Conservation (phyloP, 2,113 vertebrate species). For the Orcinus orca region DNA sequence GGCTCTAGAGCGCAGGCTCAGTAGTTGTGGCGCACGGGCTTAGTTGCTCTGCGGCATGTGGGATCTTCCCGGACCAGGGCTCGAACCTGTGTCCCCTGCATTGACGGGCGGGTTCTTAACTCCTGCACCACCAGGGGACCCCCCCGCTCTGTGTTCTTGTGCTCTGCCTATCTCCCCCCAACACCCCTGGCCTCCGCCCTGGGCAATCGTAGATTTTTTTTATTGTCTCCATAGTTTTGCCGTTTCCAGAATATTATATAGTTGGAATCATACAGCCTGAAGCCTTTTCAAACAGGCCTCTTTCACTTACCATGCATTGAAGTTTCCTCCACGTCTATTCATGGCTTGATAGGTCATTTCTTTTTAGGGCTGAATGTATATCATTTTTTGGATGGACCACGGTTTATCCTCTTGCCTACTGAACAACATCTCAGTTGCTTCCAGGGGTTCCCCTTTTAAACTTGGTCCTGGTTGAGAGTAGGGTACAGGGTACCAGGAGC, state of each 20-base stretch:
- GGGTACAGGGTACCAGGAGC: neutral
- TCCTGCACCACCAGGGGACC: neutral
- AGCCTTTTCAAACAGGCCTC: neutral
- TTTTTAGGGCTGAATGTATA: neutral
- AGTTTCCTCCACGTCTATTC: no score
- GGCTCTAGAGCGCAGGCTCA: no score
- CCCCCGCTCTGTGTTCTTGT: no score
- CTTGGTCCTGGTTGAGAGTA: accelerated
- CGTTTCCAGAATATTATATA: neutral
- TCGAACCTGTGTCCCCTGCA: neutral
- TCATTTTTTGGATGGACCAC: neutral
- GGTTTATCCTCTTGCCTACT: neutral
- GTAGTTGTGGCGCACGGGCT: no score
- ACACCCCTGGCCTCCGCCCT: no score
- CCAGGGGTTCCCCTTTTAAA: neutral
- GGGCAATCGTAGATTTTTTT: no score
- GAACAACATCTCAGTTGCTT: neutral
- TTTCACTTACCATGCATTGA: no score
- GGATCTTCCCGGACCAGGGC: no score
- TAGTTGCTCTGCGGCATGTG: no score
- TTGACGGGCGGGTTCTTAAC: neutral
- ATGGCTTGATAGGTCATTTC: neutral
- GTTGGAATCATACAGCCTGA: neutral
- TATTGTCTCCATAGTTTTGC: neutral
- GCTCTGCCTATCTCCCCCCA: neutral